Evolutionary conservation across 2,113 vertebrate species (phyloP), one percentile per base, ranked within the genome.

Genomic region (Sorex araneus): DNA sequence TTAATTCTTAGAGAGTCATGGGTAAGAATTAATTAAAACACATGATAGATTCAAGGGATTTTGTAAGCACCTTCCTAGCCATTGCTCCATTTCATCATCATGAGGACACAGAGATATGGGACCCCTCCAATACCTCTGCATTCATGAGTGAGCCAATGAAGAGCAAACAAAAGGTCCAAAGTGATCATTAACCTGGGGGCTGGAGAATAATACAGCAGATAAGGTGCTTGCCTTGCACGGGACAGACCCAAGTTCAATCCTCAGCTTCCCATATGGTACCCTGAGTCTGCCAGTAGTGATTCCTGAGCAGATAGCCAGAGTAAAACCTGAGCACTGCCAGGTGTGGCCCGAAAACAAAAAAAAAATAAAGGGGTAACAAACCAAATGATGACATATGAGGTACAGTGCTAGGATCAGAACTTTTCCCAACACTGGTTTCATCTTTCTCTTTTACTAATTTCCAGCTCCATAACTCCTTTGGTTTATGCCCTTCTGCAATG

Each of bases 1-100:
- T 3, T 21, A 87, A 82, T 30, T 7, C 57, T 79, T 73, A 91
- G 54, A 90, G 90, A 94, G 76, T 40, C 71, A 81, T 47, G 69
- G 70, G 28, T 70, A 93, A 91, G 80, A 92, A 92, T 91, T 89
- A 69, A 86, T 86, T 69, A 85, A 87, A 80, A 57, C 30, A 89
- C 70, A 85, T 32, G 57, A 45, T 60, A 63, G 84, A 83, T 2
- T 64, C 4, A 34, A 19, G 30, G 75, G 70, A 87, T 73, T 90
- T 78, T 79, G 21, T 63, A 74, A 91, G 79, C 43, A 86, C n/a
- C 67, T 8, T 85, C 77, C 77, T 27, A 82, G 8, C 43, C 8
- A 77, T 54, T 11, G 76, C 21, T 30, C 16, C 66, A 28, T 25
- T 79, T 82, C 76, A 76, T 86, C 21, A 77, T 75, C 71, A 27